Evolutionary conservation across 2,888 invertebrate species (phyloP), one percentile per base, ranked within the genome.

Genomic region (Gisinianus flammeolus): DNA sequence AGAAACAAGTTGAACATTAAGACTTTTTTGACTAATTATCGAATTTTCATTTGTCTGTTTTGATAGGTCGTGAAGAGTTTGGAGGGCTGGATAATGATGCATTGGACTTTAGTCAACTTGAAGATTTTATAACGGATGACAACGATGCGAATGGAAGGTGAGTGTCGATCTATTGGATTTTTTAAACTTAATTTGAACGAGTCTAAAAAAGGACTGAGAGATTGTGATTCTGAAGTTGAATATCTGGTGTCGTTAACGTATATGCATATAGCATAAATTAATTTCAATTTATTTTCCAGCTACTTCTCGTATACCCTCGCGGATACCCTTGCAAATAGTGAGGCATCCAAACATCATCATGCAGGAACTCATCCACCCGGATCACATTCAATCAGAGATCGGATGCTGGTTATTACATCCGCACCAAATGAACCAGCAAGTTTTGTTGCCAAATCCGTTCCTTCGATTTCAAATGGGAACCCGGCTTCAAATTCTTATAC

Each of bases 51-150:
- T n/a, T n/a, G n/a, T 30, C 10, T 30, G 30, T 58, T 24, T 64
- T 66, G 44, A 66, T 88, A 94, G 94, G 93, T 89, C 92, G 94
- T 85, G 90, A 91, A 85, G 93, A 93, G 87, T 93, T 93, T 86
- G 93, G 93, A 84, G 93, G 94, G 85, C 95, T 96, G 86, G 95
- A 95, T 88, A 95, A 93, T 88, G 93, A 93, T 85, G 92, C 91
- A 26, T 87, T 93, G 85, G 93, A 93, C 87, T 92, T 93, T 87
- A 92, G 91, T 78, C 92, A 94, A 87, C 88, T 95, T 88, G 94
- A 94, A 87, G 94, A 94, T 85, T 94, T 94, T 88, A 95, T 96
- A 88, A 94, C 93, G 87, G 92, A 92, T 86, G 92, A 91, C 83
- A 86, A 86, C 71, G 89, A 89, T 85, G 89, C 83, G 16, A 83